These are phyloP conservation scores for Clarias gariepinus DNA, from an alignment of 2,113 vertebrate genomes.

Conservation along the genomic window DNA sequence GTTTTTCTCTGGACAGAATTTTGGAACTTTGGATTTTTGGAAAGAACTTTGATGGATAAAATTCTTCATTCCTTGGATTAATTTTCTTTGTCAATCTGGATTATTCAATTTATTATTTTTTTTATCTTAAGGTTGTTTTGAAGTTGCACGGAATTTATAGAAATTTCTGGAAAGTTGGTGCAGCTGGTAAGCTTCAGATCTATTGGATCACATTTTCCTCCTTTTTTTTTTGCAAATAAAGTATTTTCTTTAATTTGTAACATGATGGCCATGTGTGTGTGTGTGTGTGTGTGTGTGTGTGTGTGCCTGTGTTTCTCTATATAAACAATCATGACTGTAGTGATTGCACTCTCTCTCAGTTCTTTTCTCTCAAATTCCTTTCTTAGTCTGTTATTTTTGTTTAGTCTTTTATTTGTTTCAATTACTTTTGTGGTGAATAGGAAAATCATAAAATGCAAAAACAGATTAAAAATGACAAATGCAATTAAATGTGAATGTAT, in stretches of 20 bases:
- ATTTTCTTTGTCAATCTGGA: conserved; percentile 16
- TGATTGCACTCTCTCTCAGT: not conserved
- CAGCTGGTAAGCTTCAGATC: conserved; percentile 2
- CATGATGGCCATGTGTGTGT: not conserved
- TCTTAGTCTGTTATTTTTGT: not conserved
- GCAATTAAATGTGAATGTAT: not conserved
- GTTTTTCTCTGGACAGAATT: not conserved
- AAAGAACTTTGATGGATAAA: not conserved
- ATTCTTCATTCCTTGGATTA: not conserved
- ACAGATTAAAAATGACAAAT: not conserved
- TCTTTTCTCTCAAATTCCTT: too few relatives aligned
- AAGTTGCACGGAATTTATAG: not conserved
- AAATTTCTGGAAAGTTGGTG: not conserved
- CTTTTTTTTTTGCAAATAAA: not conserved
- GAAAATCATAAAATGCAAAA: not conserved
- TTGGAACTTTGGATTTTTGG: not conserved
- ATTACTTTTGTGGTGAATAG: not conserved
- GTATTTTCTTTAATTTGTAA: not conserved
- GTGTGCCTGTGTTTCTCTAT: not conserved
- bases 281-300: not conserved
- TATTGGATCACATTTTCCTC: too few relatives aligned
- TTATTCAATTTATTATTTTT: not conserved
- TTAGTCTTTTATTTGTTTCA: not conserved
- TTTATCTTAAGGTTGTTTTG: not conserved
- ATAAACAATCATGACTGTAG: not conserved